These are phyloP conservation scores for Xestia c-nigrum DNA, from an alignment of 2,888 invertebrate species.

Conservation along the genomic window DNA sequence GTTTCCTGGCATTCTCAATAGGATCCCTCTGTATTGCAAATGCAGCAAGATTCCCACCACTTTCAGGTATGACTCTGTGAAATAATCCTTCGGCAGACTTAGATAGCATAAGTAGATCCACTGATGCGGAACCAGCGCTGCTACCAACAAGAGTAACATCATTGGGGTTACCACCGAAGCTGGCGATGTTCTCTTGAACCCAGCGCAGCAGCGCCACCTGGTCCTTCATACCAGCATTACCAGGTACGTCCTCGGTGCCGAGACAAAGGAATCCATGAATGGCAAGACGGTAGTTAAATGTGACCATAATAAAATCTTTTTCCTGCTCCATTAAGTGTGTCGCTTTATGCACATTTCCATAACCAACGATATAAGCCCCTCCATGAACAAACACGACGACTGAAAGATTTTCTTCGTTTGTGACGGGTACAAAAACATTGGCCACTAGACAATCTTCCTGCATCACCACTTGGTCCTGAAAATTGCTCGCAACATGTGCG, in stretches of 20 bases:
- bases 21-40: slow-evolving; percentile 73
- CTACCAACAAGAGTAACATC: slow-evolving; percentile 73
- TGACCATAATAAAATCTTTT: slow-evolving; percentile 70
- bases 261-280: slow-evolving; percentile 71
- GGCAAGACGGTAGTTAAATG: slow-evolving; percentile 72
- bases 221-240: slow-evolving; percentile 77
- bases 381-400: slow-evolving; percentile 74
- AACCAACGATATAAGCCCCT: slow-evolving; percentile 70
- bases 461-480: slow-evolving; percentile 12
- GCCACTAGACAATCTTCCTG: slow-evolving; percentile 81
- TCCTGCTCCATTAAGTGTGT: slow-evolving; percentile 27
- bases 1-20: slow-evolving; percentile 70
- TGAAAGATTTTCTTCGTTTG: slow-evolving; percentile 67
- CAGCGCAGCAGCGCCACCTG: slow-evolving; percentile 72
- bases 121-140: slow-evolving; percentile 73
- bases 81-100: slow-evolving; percentile 71
- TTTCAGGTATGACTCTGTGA: slow-evolving; percentile 73
- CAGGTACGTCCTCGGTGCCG: slow-evolving; percentile 71
- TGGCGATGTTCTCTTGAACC: slow-evolving; percentile 74
- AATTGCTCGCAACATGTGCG: accelerated
- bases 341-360: slow-evolving; percentile 31
- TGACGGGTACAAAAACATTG: slow-evolving; percentile 81
- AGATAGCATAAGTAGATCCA: slow-evolving; percentile 71
- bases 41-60: slow-evolving; percentile 67
- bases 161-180: slow-evolving; percentile 75